Evolutionary conservation across 2,113 vertebrate genomes (phyloP), one percentile per base, ranked within the genome.

Genomic region (Myotis lucifugus): DNA sequence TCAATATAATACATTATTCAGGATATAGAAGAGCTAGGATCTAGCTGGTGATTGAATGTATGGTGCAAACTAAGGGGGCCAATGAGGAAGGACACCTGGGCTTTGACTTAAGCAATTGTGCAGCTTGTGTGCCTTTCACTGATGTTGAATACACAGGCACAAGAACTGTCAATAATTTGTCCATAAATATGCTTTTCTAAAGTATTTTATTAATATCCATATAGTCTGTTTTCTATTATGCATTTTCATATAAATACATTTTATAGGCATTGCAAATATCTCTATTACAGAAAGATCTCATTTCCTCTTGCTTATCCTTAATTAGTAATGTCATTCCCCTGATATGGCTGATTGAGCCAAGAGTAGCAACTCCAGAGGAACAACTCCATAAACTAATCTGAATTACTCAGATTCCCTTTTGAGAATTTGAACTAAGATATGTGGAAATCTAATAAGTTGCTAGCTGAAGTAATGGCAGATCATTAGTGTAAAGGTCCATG

Each of bases 341-440:
- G 91, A 87, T 66, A 86, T 46, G 64, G 64, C 25, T 97, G 81
- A 96, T 15, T 93, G 92, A 96, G 46, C 27, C 88, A 93, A 74
- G 84, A 91, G 64, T 52, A 83, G 64, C 37, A 70, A 54, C 11
- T 64, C 76, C 70, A 94, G 87, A 94, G 92, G 92, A 94, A 84
- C 40, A 54, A 96, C 76, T 67, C 74, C 59, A 95, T 94, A 96
- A 95, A 95, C 54, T 91, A 86, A 94, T 94, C 86, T 84, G 74
- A 97, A 97, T 97, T 96, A 96, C 97, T 96, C 86, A 94, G 64
- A 74, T 86, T 97, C 78, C 59, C 87, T 84, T 96, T 91, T 48
- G 95, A 96, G 92, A 88, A 93, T 86, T 32, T 95, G 89, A 94
- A 91, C 73, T 87, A 85, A 87, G 89, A 91, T 70, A 78, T 69